Evolutionary conservation across 2,113 vertebrate species (phyloP).

Genomic region (Syngnathoides biaculeatus): DNA sequence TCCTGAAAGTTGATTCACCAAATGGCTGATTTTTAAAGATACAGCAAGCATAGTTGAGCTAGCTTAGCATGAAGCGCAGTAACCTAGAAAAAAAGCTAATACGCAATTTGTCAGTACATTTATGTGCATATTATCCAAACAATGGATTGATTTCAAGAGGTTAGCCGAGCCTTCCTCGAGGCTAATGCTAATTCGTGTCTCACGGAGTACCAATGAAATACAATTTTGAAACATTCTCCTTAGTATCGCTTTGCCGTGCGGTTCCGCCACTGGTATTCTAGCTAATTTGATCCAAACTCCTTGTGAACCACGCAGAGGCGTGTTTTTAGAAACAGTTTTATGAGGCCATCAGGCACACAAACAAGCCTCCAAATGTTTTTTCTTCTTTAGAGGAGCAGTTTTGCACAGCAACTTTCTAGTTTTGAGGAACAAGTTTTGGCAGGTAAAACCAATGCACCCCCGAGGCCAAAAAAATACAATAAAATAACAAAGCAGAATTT

Average conservation of each 20-base stretch:
- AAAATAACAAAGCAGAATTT: too few relatives aligned
- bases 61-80: not conserved
- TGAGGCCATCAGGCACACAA: constrained; percentile 20
- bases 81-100: not conserved
- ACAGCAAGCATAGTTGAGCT: not conserved
- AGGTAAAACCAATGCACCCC: too few relatives aligned
- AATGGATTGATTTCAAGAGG: not conserved
- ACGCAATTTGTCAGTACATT: not conserved
- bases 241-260: constrained; percentile 16
- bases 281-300: constrained; percentile 24
- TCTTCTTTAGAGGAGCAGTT: too few relatives aligned
- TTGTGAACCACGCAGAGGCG: constrained; percentile 10
- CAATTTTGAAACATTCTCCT: not conserved
- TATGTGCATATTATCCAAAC: not conserved
- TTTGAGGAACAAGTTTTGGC: too few relatives aligned
- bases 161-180: not conserved
- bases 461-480: too few relatives aligned
- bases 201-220: not conserved
- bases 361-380: too few relatives aligned
- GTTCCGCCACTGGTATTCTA: not conserved
- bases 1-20: not conserved
- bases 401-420: too few relatives aligned
- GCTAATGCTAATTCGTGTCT: not conserved
- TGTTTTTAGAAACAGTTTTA: not conserved
- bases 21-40: not conserved